Conservation (phyloP, 2,888 invertebrate genomes). For the Sphaerophoria taeniata region DNA sequence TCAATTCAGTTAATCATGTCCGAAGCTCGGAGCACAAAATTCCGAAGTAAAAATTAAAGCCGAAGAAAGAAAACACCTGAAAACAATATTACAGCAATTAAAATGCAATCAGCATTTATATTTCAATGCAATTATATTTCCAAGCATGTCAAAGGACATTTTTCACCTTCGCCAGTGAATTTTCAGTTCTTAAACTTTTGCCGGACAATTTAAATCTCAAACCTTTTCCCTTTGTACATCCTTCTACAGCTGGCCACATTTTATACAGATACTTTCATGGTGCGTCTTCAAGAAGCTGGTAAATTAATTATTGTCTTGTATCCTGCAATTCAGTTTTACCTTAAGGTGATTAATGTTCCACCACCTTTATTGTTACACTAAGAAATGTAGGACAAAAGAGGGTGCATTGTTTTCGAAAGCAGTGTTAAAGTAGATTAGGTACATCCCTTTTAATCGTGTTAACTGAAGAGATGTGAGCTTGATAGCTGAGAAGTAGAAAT, state of each 20-base stretch:
- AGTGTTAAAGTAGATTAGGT: constrained; percentile 2
- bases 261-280: neutral
- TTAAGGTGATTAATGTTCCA: constrained; percentile 12
- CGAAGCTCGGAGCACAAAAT: too few species aligned
- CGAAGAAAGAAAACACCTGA: too few species aligned
- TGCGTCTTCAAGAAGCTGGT: constrained; percentile 13
- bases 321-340: constrained; percentile 4
- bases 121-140: too few species aligned
- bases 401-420: neutral
- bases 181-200: neutral
- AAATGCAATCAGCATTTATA: too few species aligned
- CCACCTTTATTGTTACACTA: neutral
- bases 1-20: too few species aligned
- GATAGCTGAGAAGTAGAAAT: neutral
- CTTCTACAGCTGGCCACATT: neutral
- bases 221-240: neutral
- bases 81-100: too few species aligned
- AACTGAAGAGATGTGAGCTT: neutral
- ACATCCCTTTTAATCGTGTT: neutral
- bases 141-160: neutral
- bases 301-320: constrained; percentile 22
- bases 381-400: constrained; percentile 8
- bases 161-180: neutral
- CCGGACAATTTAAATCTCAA: constrained; percentile 22
- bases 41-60: too few species aligned